phyloP scores from a whole-genome alignment of 2,113 vertebrate species.

The Athene noctua region DNA sequence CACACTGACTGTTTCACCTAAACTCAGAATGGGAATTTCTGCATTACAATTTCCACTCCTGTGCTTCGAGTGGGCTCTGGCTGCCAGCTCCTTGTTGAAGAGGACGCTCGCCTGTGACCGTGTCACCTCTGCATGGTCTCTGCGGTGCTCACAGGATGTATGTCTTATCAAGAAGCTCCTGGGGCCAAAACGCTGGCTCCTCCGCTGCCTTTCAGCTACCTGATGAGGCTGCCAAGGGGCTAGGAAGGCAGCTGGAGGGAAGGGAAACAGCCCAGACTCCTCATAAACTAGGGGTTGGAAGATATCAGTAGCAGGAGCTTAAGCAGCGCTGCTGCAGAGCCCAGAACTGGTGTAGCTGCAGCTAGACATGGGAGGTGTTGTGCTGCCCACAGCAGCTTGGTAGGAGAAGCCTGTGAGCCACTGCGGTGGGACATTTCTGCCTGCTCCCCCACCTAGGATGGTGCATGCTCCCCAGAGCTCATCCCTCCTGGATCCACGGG shows the following conservation, averaged over 20 bases:
- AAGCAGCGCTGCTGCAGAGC: background rate
- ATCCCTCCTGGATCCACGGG: background rate
- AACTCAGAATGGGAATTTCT: background rate
- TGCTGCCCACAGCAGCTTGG: background rate
- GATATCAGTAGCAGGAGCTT: background rate
- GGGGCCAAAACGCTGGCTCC: background rate
- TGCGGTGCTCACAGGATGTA: background rate
- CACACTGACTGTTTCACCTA: background rate
- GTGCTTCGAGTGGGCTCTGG: background rate
- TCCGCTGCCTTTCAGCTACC: background rate
- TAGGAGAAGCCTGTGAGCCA: background rate
- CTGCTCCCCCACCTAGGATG: background rate
- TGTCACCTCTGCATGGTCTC: background rate
- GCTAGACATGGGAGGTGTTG: background rate
- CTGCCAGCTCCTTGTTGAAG: background rate
- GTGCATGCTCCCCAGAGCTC: background rate
- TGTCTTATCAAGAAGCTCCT: background rate
- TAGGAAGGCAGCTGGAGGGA: background rate
- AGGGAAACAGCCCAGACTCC: background rate
- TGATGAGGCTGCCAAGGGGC: background rate
- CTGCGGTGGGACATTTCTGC: background rate
- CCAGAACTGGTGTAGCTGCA: background rate
- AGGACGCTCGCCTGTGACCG: fast-evolving
- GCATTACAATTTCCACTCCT: fast-evolving
- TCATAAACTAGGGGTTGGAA: background rate